Conservation (phyloP, 30 jellyfish, hydroid and myxozoan species). For the Aurelia coerulea region DNA sequence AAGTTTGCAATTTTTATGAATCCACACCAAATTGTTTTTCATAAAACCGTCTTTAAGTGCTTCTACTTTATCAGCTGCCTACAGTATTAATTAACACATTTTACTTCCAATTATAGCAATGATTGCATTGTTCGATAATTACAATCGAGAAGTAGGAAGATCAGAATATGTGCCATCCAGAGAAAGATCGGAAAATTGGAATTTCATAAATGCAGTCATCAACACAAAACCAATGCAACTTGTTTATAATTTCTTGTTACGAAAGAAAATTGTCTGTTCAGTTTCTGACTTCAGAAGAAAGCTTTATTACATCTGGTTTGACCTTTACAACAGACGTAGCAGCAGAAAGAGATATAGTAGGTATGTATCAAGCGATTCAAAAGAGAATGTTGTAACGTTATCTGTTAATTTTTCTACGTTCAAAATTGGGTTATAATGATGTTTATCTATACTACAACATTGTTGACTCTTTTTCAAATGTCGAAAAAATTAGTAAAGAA, state of each 20-base stretch:
- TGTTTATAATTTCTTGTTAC: conserved; percentile 69
- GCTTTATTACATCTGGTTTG: conserved; percentile 87
- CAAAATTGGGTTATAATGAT: no score
- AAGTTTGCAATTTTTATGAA: no score
- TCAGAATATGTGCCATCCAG: conserved; percentile 69
- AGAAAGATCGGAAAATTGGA: conserved; percentile 80
- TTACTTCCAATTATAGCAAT: conserved; percentile 52
- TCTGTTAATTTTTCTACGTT: no score
- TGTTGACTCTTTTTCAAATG: no score
- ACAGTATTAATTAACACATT: no score
- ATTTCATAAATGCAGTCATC: conserved; percentile 60
- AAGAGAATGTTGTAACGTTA: no score
- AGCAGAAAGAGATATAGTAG: background rate
- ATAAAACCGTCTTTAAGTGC: no score
- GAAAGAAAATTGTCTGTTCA: conserved; percentile 58
- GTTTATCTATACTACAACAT: no score
- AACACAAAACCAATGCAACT: conserved; percentile 67
- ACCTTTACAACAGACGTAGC: conserved; percentile 76
- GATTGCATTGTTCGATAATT: conserved; percentile 85
- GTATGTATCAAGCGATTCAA: background rate
- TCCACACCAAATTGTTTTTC: no score
- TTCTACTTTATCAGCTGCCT: no score
- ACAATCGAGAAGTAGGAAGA: conserved; percentile 79
- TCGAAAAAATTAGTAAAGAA: no score
- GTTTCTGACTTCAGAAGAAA: conserved; percentile 58